Evolutionary conservation across 1,140 invertebrate species (phyloP).

Genomic region (Drosophila eugracilis): DNA sequence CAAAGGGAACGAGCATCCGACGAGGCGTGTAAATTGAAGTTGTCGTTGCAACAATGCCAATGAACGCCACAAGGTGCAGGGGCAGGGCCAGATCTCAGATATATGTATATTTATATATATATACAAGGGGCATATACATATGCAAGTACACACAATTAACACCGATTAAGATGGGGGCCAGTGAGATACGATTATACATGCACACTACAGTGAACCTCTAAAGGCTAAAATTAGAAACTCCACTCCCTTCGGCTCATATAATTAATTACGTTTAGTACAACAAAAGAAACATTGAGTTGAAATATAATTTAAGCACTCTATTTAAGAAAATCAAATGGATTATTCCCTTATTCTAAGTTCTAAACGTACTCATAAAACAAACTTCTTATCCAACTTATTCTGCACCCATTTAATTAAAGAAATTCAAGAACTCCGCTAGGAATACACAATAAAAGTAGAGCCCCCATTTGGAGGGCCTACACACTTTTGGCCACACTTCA

Average conservation of each 20-base stretch:
- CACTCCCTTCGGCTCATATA: background rate
- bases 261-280: background rate
- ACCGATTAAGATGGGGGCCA: slow-evolving; percentile 50
- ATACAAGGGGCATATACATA: background rate
- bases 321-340: too few relatives aligned
- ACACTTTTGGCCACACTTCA: slow-evolving; percentile 28
- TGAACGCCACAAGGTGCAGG: slow-evolving; percentile 33
- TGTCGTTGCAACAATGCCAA: slow-evolving; percentile 55
- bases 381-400: too few relatives aligned
- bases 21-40: slow-evolving; percentile 72
- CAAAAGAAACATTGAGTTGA: background rate
- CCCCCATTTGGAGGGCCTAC: slow-evolving; percentile 10
- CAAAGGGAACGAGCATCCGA: slow-evolving; percentile 43
- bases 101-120: slow-evolving; percentile 5
- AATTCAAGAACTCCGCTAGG: slow-evolving; percentile 4
- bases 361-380: too few relatives aligned
- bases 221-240: slow-evolving; percentile 3
- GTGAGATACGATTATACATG: slow-evolving; percentile 13
- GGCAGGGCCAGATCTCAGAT: slow-evolving; percentile 7
- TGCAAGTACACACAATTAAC: slow-evolving; percentile 54
- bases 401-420: slow-evolving; percentile 49
- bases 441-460: slow-evolving; percentile 18
- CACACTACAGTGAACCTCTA: slow-evolving; percentile 9
- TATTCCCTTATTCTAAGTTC: too few relatives aligned
- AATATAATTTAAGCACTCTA: too few relatives aligned